Evolutionary conservation across 2,888 invertebrate genomes (phyloP).

Genomic region (Drosophila paracracens): DNA sequence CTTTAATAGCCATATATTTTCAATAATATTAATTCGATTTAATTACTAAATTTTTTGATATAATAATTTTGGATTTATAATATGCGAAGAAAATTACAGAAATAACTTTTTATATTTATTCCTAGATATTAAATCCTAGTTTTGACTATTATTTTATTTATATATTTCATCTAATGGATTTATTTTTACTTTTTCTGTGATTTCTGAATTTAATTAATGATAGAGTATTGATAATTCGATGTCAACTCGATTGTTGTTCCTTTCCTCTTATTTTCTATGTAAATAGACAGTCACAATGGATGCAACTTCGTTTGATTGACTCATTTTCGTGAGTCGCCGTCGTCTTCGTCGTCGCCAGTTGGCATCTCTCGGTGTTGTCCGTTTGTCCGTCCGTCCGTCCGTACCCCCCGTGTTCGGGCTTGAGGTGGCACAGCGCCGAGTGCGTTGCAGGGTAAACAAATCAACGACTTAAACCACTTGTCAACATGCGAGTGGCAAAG

Average conservation of each 20-base stretch:
- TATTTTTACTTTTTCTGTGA: background rate
- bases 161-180: background rate
- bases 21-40: background rate
- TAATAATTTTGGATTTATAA: background rate
- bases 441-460: conserved; percentile 74
- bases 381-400: background rate
- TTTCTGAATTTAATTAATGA: background rate
- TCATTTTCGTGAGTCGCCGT: conserved; percentile 72
- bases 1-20: background rate
- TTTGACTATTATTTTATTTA: background rate
- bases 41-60: background rate
- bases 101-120: background rate
- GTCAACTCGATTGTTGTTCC: background rate
- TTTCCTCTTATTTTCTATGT: conserved; percentile 42
- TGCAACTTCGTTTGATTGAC: conserved; percentile 75
- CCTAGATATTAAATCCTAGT: background rate
- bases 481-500: conserved; percentile 80
- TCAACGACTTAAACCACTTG: conserved; percentile 80
- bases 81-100: no score
- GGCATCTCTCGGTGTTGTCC: conserved; percentile 4
- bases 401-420: conserved; percentile 6
- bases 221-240: conserved; percentile 25
- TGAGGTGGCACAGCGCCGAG: conserved; percentile 45
- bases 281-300: conserved; percentile 63
- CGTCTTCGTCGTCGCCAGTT: conserved; percentile 14